phyloP scores from a whole-genome alignment of 2,797 vertebrate genomes.

The Enteromius afrohamiltoni region DNA sequence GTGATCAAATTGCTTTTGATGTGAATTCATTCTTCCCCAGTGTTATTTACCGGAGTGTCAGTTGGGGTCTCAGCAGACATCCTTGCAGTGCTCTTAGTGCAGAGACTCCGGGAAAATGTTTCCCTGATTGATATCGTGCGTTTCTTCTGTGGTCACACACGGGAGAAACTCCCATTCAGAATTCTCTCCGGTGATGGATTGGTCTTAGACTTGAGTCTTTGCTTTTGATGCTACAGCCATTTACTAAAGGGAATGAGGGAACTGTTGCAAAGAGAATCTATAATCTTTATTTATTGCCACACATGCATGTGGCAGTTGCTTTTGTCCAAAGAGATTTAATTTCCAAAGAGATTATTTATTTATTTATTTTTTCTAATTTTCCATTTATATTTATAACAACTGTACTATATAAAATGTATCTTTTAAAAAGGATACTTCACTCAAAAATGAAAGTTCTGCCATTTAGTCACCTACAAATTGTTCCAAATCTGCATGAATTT shows the following conservation, averaged over 20 bases:
- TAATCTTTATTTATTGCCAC: constrained; percentile 12
- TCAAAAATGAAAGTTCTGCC: background rate
- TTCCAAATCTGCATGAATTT: background rate
- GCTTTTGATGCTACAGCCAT: background rate
- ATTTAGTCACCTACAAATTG: background rate
- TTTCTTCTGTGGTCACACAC: constrained; percentile 17
- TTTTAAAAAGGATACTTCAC: background rate
- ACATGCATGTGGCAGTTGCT: background rate
- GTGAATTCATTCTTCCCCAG: constrained; percentile 38
- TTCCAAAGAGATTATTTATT: background rate
- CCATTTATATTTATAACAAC: background rate
- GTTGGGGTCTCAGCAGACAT: constrained; percentile 18
- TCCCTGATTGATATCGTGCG: constrained; percentile 25
- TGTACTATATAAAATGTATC: background rate
- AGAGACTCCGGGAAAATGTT: constrained; percentile 20
- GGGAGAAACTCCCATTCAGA: constrained; percentile 4
- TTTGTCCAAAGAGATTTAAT: background rate
- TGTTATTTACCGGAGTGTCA: constrained; percentile 36
- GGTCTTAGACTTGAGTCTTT: background rate
- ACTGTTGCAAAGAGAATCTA: constrained; percentile 8
- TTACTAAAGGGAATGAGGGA: constrained; percentile 2
- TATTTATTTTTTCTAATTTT: no score
- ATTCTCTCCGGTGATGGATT: constrained; percentile 1
- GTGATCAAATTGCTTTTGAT: constrained; percentile 57
- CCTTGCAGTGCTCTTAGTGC: background rate